Conservation (phyloP, 2,888 invertebrate genomes). For the Drosophila kanekoi region DNA sequence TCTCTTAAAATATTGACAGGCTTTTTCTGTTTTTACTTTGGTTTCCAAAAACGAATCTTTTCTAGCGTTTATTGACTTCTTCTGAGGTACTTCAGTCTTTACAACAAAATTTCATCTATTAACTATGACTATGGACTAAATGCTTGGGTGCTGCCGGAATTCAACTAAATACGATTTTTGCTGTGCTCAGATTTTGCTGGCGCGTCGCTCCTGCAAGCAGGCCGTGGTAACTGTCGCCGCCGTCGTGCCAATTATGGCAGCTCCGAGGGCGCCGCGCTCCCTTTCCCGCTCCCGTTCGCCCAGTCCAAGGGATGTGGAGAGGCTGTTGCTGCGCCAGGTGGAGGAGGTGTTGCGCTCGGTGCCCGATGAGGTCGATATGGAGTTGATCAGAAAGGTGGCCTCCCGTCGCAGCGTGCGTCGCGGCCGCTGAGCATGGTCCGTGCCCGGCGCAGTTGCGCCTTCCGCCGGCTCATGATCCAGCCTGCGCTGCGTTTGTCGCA, state of each 20-base stretch:
- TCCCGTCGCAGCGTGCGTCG: slow-evolving; percentile 74
- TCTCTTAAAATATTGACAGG: too few relatives aligned
- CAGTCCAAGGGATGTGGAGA: slow-evolving; percentile 69
- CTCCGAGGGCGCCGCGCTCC: slow-evolving; percentile 67
- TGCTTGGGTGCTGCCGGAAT: slow-evolving; percentile 39
- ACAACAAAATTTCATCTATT: slow-evolving; percentile 74
- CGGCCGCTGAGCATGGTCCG: slow-evolving; percentile 35
- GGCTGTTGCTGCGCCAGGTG: slow-evolving; percentile 76
- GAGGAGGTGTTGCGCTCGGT: slow-evolving; percentile 78
- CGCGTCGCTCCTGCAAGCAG: slow-evolving; percentile 60
- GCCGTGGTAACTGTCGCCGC: slow-evolving; percentile 76
- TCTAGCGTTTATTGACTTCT: slow-evolving; percentile 79
- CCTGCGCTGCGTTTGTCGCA: slow-evolving; percentile 35
- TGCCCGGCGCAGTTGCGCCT: slow-evolving; percentile 26
- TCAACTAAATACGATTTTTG: slow-evolving; percentile 57
- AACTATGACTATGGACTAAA: slow-evolving; percentile 70
- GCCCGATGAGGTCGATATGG: slow-evolving; percentile 81
- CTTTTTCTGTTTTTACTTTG: slow-evolving; percentile 4
- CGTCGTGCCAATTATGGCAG: slow-evolving; percentile 79
- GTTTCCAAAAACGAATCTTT: slow-evolving; percentile 66
- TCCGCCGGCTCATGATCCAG: slow-evolving; percentile 41
- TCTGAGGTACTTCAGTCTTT: slow-evolving; percentile 82
- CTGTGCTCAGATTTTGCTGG: slow-evolving; percentile 52
- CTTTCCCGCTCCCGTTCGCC: slow-evolving; percentile 58
- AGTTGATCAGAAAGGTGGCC: slow-evolving; percentile 78